A percentile compares a stretch with the other conserved stretches of the same genome.
Evolutionary conservation across 2,113 vertebrate species (phyloP).

Genomic region (Piliocolobus tephrosceles): DNA sequence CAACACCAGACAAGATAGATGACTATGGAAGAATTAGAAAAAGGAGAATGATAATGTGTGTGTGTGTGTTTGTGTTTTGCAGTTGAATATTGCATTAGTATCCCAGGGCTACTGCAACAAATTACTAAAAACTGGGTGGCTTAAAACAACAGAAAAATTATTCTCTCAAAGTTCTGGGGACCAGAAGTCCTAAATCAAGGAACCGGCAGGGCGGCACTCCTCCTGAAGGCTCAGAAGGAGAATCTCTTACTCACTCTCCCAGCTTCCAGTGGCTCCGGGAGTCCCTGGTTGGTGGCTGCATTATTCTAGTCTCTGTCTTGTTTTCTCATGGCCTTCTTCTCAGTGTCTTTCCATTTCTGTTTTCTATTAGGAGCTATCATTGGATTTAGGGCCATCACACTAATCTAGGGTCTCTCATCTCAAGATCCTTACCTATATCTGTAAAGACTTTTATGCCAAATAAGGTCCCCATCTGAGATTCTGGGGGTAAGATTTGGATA

Average conservation of each 20-base stretch:
- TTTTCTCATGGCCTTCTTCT: background rate
- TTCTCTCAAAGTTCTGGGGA: background rate
- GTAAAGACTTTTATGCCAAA: background rate
- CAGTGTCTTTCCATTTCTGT: background rate
- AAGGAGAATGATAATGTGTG: background rate
- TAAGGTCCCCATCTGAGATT: background rate
- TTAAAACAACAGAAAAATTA: background rate
- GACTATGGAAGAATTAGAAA: background rate
- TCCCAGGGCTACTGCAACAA: background rate
- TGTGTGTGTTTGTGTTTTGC: background rate
- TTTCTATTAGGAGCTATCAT: background rate
- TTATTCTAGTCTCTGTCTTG: background rate
- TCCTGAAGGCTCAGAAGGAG: background rate
- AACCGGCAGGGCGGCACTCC: fast-evolving
- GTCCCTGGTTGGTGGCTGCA: background rate
- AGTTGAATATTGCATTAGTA: background rate
- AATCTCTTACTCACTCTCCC: background rate
- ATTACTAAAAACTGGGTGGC: background rate
- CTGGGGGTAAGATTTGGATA: background rate
- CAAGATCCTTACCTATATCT: background rate
- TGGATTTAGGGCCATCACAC: background rate
- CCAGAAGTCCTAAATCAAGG: background rate
- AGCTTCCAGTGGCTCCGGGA: fast-evolving
- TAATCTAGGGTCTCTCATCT: background rate
- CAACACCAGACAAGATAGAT: background rate